These are phyloP conservation scores for Zingel zingel DNA, from an alignment of 2,113 vertebrate species.

Conservation along the genomic window DNA sequence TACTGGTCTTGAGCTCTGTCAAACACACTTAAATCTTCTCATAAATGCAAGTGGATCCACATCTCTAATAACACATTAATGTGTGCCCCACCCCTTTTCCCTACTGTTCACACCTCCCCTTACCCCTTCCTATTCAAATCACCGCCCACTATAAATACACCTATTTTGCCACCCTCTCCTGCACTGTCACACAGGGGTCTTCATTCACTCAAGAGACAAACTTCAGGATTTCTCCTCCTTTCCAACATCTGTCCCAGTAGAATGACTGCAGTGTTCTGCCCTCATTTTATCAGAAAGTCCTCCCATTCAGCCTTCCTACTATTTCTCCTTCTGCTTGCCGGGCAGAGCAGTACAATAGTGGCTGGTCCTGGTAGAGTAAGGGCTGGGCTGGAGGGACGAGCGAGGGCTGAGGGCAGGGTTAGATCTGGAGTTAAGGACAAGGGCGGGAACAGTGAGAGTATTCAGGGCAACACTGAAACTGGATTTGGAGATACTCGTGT, in stretches of 20 bases:
- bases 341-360: conserved; percentile 26
- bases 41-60: conserved; percentile 36
- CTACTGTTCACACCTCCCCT: conserved; percentile 66
- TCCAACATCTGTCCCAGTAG: conserved; percentile 4
- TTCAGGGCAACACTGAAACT: conserved; percentile 30
- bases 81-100: conserved; percentile 52
- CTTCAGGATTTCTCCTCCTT: conserved; percentile 21
- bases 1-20: conserved; percentile 32
- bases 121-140: conserved; percentile 72
- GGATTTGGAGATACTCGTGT: conserved; percentile 29
- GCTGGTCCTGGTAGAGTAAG: conserved; percentile 30
- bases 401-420: conserved; percentile 17
- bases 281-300: conserved; percentile 42
- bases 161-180: conserved; percentile 60
- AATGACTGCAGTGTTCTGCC: conserved; percentile 42
- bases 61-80: conserved; percentile 34
- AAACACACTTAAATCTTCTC: conserved; percentile 47
- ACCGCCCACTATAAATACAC: conserved; percentile 82
- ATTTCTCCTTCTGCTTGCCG: conserved; percentile 67
- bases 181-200: conserved; percentile 56
- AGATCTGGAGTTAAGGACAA: conserved; percentile 50
- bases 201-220: conserved; percentile 32
- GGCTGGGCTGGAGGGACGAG: conserved; percentile 35
- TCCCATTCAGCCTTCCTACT: conserved; percentile 33
- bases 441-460: conserved; percentile 12